These are phyloP conservation scores for Acanthiza pusilla DNA, from an alignment of 2,797 vertebrate genomes.

Conservation along the genomic window DNA sequence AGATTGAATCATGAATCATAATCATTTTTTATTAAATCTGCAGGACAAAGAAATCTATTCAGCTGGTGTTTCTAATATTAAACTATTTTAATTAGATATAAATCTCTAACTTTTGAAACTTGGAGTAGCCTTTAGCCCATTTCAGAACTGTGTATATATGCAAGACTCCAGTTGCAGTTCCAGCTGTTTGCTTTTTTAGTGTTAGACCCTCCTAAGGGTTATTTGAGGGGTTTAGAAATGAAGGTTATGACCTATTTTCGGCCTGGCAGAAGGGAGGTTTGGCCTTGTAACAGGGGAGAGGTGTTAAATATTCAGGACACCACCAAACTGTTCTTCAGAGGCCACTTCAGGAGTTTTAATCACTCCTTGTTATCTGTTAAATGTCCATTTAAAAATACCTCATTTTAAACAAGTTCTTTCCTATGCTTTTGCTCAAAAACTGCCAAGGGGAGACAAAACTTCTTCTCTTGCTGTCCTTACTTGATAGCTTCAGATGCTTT, in stretches of 20 bases:
- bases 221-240: not conserved
- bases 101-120: not conserved
- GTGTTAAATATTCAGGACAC: not conserved
- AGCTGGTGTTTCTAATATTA: not conserved
- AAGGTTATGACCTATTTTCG: not conserved
- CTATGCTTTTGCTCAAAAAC: not conserved
- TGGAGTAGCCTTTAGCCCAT: not conserved
- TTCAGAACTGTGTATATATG: not conserved
- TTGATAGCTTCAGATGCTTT: not conserved
- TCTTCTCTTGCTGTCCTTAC: not conserved
- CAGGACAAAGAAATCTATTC: not conserved
- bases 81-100: not conserved
- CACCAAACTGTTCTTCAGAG: not conserved
- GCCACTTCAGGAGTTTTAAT: not conserved
- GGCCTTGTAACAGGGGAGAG: not conserved
- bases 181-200: not conserved
- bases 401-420: not conserved
- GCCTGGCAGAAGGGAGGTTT: not conserved
- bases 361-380: not conserved
- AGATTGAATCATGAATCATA: not conserved
- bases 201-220: not conserved
- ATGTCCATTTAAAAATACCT: not conserved
- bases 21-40: not conserved
- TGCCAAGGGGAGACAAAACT: not conserved
- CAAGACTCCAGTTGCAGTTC: not conserved